Evolutionary conservation across 2,797 vertebrate species (phyloP).

Genomic region (Huso huso): DNA sequence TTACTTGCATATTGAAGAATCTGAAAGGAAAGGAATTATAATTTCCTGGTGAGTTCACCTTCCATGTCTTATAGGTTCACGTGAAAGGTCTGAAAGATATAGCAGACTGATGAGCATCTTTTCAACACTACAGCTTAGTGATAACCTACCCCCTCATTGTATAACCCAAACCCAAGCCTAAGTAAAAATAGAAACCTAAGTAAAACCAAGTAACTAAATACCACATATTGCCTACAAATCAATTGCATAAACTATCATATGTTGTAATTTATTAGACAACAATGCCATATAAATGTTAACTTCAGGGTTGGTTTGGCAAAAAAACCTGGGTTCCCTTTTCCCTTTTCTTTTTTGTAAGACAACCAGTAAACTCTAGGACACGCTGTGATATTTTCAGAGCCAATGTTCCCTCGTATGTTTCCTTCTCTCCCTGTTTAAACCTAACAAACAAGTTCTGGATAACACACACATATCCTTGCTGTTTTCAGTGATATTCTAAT

Average conservation of each 20-base stretch:
- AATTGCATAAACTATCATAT: not conserved
- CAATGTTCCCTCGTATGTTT: slow-evolving; percentile 3
- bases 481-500: no score
- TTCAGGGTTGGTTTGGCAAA: slow-evolving; percentile 8
- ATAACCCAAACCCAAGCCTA: no score
- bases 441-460: slow-evolving; percentile 9
- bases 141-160: no score
- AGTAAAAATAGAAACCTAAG: no score
- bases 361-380: slow-evolving; percentile 22
- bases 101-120: no score
- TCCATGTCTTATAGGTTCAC: no score
- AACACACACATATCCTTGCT: not conserved
- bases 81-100: no score
- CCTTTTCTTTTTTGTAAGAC: not conserved
- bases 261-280: slow-evolving; percentile 17
- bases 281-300: slow-evolving; percentile 18
- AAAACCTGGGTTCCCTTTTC: slow-evolving; percentile 4
- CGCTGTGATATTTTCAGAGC: slow-evolving; percentile 7
- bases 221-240: not conserved
- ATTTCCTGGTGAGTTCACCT: no score
- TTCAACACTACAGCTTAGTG: no score
- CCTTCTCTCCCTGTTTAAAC: not conserved
- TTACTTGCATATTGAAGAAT: no score
- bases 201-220: no score
- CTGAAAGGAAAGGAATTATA: no score